These are phyloP conservation scores for Vanessa tameamea DNA, from an alignment of 1,140 invertebrate species.

Conservation along the genomic window DNA sequence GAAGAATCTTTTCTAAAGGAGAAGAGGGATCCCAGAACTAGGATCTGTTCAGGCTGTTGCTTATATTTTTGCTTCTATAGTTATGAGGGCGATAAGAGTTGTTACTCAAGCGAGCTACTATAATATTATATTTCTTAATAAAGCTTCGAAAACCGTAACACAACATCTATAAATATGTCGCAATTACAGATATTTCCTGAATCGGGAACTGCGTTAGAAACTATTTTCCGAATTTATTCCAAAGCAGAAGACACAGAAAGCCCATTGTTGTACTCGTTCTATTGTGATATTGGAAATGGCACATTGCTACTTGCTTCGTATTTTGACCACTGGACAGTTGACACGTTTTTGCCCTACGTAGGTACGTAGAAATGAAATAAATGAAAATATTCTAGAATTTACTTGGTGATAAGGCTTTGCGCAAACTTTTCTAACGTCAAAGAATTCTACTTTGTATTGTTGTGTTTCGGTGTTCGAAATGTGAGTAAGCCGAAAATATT, in stretches of 20 bases:
- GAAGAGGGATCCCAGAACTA: too few relatives aligned
- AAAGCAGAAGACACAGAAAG: conserved; percentile 36
- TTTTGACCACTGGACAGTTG: conserved; percentile 39
- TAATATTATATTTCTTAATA: too few relatives aligned
- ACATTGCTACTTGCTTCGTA: conserved; percentile 37
- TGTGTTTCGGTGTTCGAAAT: too few relatives aligned
- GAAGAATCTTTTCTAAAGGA: too few relatives aligned
- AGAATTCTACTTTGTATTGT: too few relatives aligned
- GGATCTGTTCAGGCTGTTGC: too few relatives aligned
- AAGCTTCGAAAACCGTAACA: too few relatives aligned
- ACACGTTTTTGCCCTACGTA: conserved; percentile 45
- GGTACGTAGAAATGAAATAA: conserved; percentile 26
- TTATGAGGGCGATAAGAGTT: too few relatives aligned
- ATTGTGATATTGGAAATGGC: conserved; percentile 35
- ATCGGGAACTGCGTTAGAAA: conserved; percentile 45
- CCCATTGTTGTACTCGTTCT: conserved; percentile 46
- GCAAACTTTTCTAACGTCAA: too few relatives aligned
- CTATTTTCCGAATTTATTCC: conserved; percentile 50
- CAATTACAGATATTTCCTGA: conserved; percentile 43
- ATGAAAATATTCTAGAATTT: neutral
- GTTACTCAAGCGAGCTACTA: too few relatives aligned
- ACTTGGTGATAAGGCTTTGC: neutral
- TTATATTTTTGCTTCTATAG: too few relatives aligned
- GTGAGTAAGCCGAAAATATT: too few relatives aligned
- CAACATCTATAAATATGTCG: neutral